Base-by-base conservation (phyloP, 2,888 invertebrate species). In the Yponomeuta cagnagella region DNA sequence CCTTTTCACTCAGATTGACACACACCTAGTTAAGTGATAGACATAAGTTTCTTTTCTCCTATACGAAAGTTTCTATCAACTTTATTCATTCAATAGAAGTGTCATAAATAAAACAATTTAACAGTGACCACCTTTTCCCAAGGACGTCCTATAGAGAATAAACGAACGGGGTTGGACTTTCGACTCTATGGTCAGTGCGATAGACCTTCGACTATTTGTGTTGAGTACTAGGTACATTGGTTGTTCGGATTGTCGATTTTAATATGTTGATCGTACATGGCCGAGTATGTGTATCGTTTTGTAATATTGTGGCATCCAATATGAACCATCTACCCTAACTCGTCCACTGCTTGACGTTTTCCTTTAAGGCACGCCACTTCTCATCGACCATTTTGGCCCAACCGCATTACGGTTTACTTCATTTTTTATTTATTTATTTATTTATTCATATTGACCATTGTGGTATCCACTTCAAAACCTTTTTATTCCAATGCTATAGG, bases 131-230 rank as follows among this genome's bases (percentile, higher is more conserved):
- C 65, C 2, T 10, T 81, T 82, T 82, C 84, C 80, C 76, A 73
- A 82, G 82, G 82, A 83, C 85, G 81, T 83, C 80, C 58, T 31
- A 10, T 65, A 65, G 23, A 48, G 48, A 68, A 73, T 82, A 84
- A 81, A 77, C 78, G 76, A 78, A 76, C 73, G 81, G 80, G 79
- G 81, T 76, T 63, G 77, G 80, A 76, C 75, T 73, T 73, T 71
- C 78, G 71, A 71, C 75, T 70, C 66, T 72, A 69, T 76, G 74
- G 82, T 82, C 82, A 82, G 82, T 82, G 75, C 67, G 67, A 73
- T 74, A 77, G 73, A 75, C 72, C 74, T 71, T 73, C 52, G 70
- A 71, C 72, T 75, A 63, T 72, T 71, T 73, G 68, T 68, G 12
- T 48, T 48, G 23, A 48, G 48, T 48, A 15, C 65, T 31, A 15